These are phyloP conservation scores for Lomographa bimaculata DNA, from an alignment of 2,888 invertebrate genomes.

Conservation along the genomic window DNA sequence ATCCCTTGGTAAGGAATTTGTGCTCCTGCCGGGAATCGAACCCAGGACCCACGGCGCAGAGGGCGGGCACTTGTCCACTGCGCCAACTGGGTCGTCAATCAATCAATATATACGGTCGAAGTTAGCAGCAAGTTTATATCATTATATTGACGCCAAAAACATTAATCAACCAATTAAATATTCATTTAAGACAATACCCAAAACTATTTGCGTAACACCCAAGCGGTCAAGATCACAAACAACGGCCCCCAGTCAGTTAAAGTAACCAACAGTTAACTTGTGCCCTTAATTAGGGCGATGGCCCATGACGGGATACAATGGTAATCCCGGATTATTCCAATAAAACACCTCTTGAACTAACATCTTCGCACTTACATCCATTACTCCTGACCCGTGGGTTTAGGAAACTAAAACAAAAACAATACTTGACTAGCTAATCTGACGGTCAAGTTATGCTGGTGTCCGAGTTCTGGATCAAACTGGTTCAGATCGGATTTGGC, in stretches of 20 bases:
- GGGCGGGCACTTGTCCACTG: no score
- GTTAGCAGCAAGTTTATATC: no score
- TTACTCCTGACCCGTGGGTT: slow-evolving; percentile 25
- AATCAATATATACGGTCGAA: no score
- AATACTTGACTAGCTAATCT: slow-evolving; percentile 14
- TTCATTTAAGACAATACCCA: slow-evolving; percentile 1
- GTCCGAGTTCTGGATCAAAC: slow-evolving; percentile 39
- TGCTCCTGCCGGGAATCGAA: no score
- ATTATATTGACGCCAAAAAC: no score
- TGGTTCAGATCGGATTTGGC: slow-evolving; percentile 37
- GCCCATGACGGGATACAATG: slow-evolving; percentile 65
- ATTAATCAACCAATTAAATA: no score
- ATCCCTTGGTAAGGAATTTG: no score
- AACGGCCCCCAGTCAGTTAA: slow-evolving; percentile 43
- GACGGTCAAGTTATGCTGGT: slow-evolving; percentile 39
- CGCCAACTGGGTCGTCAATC: no score
- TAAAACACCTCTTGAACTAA: slow-evolving; percentile 75
- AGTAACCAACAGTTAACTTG: slow-evolving; percentile 47
- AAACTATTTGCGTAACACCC: slow-evolving; percentile 22
- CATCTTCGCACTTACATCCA: slow-evolving; percentile 40
- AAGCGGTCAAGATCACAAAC: slow-evolving; percentile 42
- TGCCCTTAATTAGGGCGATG: slow-evolving; percentile 76
- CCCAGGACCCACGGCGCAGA: no score
- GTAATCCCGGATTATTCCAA: slow-evolving; percentile 78
- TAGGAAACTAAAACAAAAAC: slow-evolving; percentile 21